Evolutionary conservation across 2,888 invertebrate genomes (phyloP), one percentile per base, ranked within the genome.

Genomic region (Drosophila austrosaltans): DNA sequence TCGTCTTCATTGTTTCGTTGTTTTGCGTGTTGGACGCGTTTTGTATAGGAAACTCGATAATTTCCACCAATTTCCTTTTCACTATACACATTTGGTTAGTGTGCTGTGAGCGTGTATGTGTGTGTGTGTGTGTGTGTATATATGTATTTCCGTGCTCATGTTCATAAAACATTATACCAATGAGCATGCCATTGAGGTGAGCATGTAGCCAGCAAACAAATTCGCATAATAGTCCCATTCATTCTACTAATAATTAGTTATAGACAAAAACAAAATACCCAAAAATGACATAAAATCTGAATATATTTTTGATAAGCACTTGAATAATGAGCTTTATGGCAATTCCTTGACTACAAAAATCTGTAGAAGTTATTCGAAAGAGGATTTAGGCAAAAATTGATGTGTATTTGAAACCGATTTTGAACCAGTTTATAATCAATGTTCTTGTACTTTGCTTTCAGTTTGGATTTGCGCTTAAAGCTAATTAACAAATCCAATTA

Each of bases 401-500:
- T 30, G 5, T 30, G 30, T 28, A 28, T 28, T 28, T 28, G 4
- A 3, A 28, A 28, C 2, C 28, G 28, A 28, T 28, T 28, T 28
- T 28, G 2, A 28, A 3, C 16, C 16, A 16, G 16, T 16, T 16
- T 16, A 16, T 16, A 16, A 16, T 16, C 28, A 28, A 3, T 28
- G 2, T 28, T 28, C 4, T 28, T 28, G 2, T 28, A 28, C 28
- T 4, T 28, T 28, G 4, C 3, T 30, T 30, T 48, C 22, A 20
- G 44, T 22, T 48, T 48, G 22, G 48, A 48, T 56, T 48, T 67
- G 82, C 76, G 73, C 76, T 85, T 80, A 81, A 86, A 76, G 72
- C 88, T 88, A 88, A 84, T 84, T 84, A 84, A 81, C 84, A 88
- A 84, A 84, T 88, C 87, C 87, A 84, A 84, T 84, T 84, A 84